Base-by-base conservation (phyloP, 2,113 vertebrate genomes). In the Carettochelys insculpta region DNA sequence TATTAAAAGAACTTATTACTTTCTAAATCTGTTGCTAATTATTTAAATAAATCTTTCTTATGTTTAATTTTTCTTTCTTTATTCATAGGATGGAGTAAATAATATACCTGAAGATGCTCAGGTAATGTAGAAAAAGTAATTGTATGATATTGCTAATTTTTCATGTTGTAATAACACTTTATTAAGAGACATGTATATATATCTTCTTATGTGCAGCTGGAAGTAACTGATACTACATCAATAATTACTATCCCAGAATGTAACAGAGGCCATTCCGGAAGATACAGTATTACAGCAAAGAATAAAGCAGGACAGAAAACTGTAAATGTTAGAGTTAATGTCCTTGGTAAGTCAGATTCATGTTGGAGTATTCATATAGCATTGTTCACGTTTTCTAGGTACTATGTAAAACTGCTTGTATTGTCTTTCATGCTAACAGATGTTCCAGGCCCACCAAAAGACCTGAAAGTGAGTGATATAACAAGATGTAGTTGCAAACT, bases 271-370 rank as follows among this genome's bases (percentile, higher is more conserved):
- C 99, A 99, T 95, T 97, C 98, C 52, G 99, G 99, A 88, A 98
- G 98, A 95, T 99, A 98, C 88, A 99, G 98, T 84, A 98, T 99
- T 97, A 99, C 98, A 50, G 99, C 98, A 24, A 99, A 99, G 96
- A 99, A 98, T 71, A 98, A 98, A 85, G 99, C 99, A 84, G 99
- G 99, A 95, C 98, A 99, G 97, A 99, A 99, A 97, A 98, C 98
- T 58, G 96, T 98, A 45, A 98, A 98, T 95, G 94, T 99, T 94
- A 97, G 98, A 96, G 99, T 99, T 92, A 98, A 97, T 92, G 98
- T 99, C 54, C 98, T 99, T 61, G 99, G 99, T 99, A 98, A 90
- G 97, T 58, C 58, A 88, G 85, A 65, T 22, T 38, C 20, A 81
- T 87, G 45, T 25, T 68, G 12, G 80, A 91, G 5, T 85, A 81